Conservation (phyloP, 2,888 invertebrate genomes). For the Lithophane socia region DNA sequence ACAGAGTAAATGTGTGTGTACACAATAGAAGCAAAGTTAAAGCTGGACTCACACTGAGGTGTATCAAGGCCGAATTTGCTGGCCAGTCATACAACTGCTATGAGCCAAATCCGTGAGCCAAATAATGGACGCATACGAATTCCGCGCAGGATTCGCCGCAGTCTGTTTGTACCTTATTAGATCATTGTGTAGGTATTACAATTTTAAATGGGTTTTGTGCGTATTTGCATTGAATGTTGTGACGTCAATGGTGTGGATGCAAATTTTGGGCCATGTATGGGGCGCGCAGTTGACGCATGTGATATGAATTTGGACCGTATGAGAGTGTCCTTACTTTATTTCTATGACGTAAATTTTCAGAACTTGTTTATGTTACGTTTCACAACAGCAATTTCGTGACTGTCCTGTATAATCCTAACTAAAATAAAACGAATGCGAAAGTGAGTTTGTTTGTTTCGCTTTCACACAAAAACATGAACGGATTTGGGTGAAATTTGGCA, state of each 20-base stretch:
- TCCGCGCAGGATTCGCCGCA: background rate
- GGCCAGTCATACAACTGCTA: background rate
- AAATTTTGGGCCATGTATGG: slow-evolving; percentile 64
- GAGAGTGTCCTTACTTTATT: slow-evolving; percentile 7
- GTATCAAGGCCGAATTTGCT: background rate
- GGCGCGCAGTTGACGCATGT: slow-evolving; percentile 13
- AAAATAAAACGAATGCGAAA: no score
- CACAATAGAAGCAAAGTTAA: slow-evolving; percentile 54
- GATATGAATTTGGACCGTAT: slow-evolving; percentile 35
- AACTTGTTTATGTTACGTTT: background rate
- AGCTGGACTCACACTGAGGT: slow-evolving; percentile 7
- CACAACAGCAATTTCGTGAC: background rate
- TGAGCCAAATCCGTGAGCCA: background rate
- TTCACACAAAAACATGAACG: no score
- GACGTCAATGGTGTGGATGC: slow-evolving; percentile 70
- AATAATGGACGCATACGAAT: background rate
- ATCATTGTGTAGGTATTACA: slow-evolving; percentile 64
- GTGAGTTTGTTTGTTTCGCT: no score
- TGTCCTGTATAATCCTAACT: background rate
- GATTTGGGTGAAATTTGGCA: no score
- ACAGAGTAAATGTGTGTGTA: slow-evolving; percentile 16
- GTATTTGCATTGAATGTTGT: slow-evolving; percentile 84
- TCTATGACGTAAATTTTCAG: slow-evolving; percentile 1
- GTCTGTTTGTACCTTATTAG: slow-evolving; percentile 31
- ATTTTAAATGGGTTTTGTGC: slow-evolving; percentile 68